Evolutionary conservation across 2,797 vertebrate species (phyloP).

Genomic region (Darevskia nairensis): DNA sequence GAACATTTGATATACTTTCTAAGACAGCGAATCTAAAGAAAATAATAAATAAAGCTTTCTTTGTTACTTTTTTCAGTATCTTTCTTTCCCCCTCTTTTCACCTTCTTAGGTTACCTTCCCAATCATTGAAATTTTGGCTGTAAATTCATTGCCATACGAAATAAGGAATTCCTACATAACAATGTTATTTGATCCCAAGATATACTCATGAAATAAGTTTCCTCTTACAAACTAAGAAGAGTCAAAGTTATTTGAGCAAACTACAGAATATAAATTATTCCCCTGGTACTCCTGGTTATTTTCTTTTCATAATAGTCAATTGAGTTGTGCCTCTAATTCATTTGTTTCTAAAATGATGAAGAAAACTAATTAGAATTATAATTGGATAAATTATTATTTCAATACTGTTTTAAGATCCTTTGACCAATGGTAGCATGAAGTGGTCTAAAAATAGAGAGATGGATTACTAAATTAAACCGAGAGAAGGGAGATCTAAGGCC

Average conservation of each 20-base stretch:
- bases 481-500: not conserved
- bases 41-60: not conserved
- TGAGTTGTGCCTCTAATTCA: not conserved
- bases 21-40: no score
- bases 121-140: not conserved
- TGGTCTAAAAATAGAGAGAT: constrained; percentile 8
- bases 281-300: not conserved
- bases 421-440: not conserved
- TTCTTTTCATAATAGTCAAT: not conserved
- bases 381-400: not conserved
- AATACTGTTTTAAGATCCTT: not conserved
- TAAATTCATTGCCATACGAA: not conserved
- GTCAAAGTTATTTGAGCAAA: not conserved
- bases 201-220: no score
- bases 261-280: constrained; percentile 1
- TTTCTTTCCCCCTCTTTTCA: fast-evolving
- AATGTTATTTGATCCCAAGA: no score
- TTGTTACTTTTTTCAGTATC: not conserved
- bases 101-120: not conserved
- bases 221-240: constrained; percentile 11
- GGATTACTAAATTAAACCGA: not conserved
- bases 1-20: no score
- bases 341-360: not conserved
- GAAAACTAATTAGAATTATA: constrained; percentile 22
- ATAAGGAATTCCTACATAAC: not conserved